phyloP scores from a whole-genome alignment of 2,797 vertebrate species.

The Spondyliosoma cantharus region DNA sequence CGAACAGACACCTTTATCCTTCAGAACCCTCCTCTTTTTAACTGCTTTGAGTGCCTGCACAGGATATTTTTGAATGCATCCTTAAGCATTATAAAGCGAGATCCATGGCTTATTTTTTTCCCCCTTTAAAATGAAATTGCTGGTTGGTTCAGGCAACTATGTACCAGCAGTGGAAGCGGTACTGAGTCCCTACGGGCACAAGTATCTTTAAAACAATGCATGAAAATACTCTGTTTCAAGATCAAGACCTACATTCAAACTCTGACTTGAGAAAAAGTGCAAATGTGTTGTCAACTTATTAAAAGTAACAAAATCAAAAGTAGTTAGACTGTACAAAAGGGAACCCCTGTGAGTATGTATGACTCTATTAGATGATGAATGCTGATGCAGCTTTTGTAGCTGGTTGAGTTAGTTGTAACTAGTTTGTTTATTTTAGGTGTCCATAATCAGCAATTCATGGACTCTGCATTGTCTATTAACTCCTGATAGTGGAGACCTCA shows the following conservation, averaged over 20 bases:
- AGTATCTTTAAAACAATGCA: too few relatives aligned
- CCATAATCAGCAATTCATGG: too few relatives aligned
- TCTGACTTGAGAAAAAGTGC: not conserved
- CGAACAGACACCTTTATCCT: slow-evolving; percentile 33
- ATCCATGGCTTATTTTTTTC: not conserved
- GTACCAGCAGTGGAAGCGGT: not conserved
- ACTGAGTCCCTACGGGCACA: not conserved
- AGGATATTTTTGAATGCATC: slow-evolving; percentile 28
- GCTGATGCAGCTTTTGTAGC: not conserved
- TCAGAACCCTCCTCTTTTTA: slow-evolving; percentile 41
- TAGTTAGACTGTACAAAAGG: not conserved
- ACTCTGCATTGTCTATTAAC: too few relatives aligned
- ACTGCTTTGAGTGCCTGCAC: slow-evolving; percentile 14
- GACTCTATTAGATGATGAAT: not conserved
- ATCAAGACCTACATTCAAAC: not conserved
- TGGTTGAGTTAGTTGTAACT: not conserved
- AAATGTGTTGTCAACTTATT: not conserved
- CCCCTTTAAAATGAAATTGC: slow-evolving; percentile 11
- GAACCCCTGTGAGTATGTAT: not conserved
- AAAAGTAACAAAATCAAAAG: not conserved
- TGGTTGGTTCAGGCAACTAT: slow-evolving; percentile 6
- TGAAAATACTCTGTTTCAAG: not conserved
- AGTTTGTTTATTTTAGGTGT: too few relatives aligned
- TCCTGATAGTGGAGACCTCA: too few relatives aligned
- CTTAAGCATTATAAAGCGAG: slow-evolving; percentile 24